These are phyloP conservation scores for Toxostoma redivivum DNA, from an alignment of 2,113 vertebrate genomes.

Conservation along the genomic window DNA sequence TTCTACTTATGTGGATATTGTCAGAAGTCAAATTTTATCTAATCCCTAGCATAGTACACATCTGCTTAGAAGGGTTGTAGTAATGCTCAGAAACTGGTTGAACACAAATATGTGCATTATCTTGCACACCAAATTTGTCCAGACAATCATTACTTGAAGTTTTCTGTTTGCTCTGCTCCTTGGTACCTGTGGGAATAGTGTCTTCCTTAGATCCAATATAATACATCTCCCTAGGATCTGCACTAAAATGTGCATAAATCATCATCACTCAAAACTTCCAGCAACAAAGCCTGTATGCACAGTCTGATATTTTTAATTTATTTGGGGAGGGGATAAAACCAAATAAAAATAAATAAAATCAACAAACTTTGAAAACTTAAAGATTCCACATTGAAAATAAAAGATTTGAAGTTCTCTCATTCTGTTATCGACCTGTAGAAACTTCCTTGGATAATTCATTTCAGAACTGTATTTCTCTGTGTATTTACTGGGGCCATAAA, in stretches of 20 bases:
- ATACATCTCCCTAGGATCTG: not conserved
- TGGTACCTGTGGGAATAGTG: not conserved
- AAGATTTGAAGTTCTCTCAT: not conserved
- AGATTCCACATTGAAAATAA: not conserved
- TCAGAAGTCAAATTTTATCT: not conserved
- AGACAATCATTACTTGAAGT: not conserved
- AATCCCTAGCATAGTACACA: not conserved
- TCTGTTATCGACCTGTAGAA: not conserved
- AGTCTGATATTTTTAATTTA: not conserved
- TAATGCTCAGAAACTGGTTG: not conserved
- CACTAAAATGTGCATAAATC: not conserved
- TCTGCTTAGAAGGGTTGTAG: not conserved
- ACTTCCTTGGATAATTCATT: not conserved
- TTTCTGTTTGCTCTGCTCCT: not conserved
- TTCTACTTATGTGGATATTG: not conserved
- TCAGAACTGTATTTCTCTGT: not conserved
- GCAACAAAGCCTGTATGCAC: not conserved
- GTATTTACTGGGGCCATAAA: not conserved
- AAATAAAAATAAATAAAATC: not conserved
- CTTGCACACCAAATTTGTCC: not conserved
- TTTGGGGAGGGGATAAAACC: not conserved
- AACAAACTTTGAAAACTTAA: not conserved
- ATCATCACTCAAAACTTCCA: not conserved
- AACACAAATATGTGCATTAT: not conserved
- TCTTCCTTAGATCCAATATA: not conserved